Conservation (phyloP, 30 jellyfish, hydroid and myxozoan genomes). For the Chironex yamaguchii region DNA sequence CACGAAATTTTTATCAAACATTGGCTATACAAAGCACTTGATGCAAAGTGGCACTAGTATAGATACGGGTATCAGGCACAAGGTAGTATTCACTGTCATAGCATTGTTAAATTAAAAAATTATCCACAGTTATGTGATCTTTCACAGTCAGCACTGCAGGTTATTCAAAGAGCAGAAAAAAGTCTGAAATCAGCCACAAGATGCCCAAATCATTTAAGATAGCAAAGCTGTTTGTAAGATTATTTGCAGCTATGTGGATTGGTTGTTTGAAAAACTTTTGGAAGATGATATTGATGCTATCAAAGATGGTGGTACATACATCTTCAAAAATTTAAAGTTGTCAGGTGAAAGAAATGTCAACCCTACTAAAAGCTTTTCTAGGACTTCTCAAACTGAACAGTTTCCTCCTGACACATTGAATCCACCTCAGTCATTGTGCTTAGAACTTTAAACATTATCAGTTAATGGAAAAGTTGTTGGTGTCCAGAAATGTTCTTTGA, state of each 20-base stretch:
- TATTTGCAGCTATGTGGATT: too few relatives aligned
- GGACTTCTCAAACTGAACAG: background rate
- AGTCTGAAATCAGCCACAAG: background rate
- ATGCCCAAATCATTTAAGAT: too few relatives aligned
- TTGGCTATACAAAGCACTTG: background rate
- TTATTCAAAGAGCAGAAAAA: background rate
- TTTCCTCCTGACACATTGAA: background rate
- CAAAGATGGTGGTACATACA: conserved; percentile 3
- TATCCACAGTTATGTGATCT: conserved; percentile 48
- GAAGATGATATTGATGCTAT: background rate
- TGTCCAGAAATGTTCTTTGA: background rate
- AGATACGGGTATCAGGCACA: background rate
- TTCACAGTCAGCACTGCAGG: conserved; percentile 25
- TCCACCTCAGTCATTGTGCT: background rate
- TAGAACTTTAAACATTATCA: background rate
- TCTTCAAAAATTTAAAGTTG: background rate
- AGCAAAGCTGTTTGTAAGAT: too few relatives aligned
- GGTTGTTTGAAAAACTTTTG: too few relatives aligned
- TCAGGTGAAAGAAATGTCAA: conserved; percentile 7
- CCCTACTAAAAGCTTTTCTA: background rate
- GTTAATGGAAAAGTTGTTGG: background rate
- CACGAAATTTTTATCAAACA: background rate
- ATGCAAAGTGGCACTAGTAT: conserved; percentile 26
- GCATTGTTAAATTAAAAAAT: conserved; percentile 52
- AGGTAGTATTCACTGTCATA: conserved; percentile 43